Evolutionary conservation across 2,888 invertebrate species (phyloP).

Genomic region (Anthrax anthrax): DNA sequence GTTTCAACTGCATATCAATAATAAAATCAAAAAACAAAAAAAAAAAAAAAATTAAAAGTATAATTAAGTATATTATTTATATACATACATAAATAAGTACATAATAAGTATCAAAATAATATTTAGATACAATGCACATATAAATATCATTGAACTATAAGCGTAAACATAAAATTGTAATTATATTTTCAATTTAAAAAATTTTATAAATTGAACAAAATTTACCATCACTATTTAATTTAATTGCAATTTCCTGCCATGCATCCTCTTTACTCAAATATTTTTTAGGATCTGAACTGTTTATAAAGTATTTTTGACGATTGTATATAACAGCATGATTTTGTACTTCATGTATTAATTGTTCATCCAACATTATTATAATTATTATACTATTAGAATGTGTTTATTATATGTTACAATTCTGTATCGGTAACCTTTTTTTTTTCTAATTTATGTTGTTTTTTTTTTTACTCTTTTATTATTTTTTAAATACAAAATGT

Average conservation of each 20-base stretch:
- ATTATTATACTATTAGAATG: no score
- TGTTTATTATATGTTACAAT: no score
- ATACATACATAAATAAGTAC: not conserved
- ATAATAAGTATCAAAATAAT: not conserved
- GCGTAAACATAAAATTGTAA: no score
- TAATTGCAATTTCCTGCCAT: slow-evolving; percentile 30
- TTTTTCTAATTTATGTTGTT: no score
- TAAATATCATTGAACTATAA: no score
- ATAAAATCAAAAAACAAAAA: not conserved
- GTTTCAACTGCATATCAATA: slow-evolving; percentile 32
- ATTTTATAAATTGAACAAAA: no score
- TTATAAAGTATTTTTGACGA: slow-evolving; percentile 32
- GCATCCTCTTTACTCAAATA: slow-evolving; percentile 32
- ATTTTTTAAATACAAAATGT: no score
- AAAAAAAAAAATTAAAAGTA: no score
- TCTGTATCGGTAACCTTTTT: no score
- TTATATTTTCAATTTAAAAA: not conserved
- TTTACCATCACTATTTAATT: slow-evolving; percentile 31
- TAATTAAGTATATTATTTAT: no score
- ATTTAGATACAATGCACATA: no score
- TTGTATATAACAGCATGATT: slow-evolving; percentile 33
- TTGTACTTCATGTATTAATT: slow-evolving; percentile 32
- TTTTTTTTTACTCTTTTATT: no score
- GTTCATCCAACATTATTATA: slow-evolving; percentile 24
- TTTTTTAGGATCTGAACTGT: slow-evolving; percentile 17